Evolutionary conservation across 1,140 invertebrate species (phyloP), one percentile per base, ranked within the genome.

Genomic region (Heliothis subflexa): DNA sequence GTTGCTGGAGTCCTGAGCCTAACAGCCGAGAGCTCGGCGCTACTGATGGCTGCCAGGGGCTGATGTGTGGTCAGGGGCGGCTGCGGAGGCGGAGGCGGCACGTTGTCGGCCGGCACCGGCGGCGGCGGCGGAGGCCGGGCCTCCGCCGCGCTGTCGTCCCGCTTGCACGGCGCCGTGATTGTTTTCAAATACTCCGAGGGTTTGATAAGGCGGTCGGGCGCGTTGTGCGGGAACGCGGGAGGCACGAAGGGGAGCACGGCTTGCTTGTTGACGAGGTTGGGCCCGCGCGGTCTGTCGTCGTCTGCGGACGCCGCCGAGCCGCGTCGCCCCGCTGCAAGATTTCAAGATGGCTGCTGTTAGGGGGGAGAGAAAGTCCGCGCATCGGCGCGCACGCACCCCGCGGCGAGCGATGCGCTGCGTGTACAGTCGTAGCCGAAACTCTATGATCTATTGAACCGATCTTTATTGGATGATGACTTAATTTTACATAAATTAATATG

Each of bases 111-210:
- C 83, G 95, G 84, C 86, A 94, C 79, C 86, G 95, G 87, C 92
- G 95, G 82, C 89, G 87, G 95, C 93, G 86, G 95, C 91, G 87
- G 95, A 92, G 90, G 94, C 33, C 89, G 92, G 88, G 82, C 95
- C 95, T 92, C 95, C 93, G 90, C 96, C 95, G 92, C 96, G 96
- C 89, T 96, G 96, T 92, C 93, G 85, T 93, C 93, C 78, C 91
- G 83, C 89, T 93, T 93, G 89, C 91, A 93, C 71, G 92, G 92
- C 88, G 92, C 91, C 92, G 92, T 93, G 89, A 98, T 97, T 88
- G 97, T 98, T 85, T 97, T 96, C 78, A 99, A 95, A 93, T 99
- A 99, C 91, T 99, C 98, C 49, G 97, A 98, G 54, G 98, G 98
- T 89, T 98, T 98, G 87, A 99, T 98, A 57, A 98, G 96, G 54